Percentiles rank a stretch among this genome's conserved stretches.
Conservation (phyloP, 2,113 vertebrate species). For the Etheostoma cragini region DNA sequence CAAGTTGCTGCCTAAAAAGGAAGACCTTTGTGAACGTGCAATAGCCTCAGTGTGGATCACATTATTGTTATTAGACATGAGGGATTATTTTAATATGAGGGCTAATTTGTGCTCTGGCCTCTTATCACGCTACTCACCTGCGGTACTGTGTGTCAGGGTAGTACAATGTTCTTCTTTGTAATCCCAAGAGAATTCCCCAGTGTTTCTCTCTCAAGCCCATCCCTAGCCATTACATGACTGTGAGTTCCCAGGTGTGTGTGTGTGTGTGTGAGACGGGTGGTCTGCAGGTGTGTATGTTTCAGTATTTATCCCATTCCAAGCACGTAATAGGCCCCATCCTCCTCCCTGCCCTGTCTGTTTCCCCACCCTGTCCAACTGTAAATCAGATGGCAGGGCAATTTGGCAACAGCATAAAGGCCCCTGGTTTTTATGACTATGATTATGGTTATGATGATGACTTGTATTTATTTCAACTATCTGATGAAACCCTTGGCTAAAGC, state of each 20-base stretch:
- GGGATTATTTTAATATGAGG: slow-evolving; percentile 77
- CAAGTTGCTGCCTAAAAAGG: slow-evolving; percentile 42
- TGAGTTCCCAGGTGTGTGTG: slow-evolving; percentile 59
- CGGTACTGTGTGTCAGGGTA: slow-evolving; percentile 50
- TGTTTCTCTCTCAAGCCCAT: slow-evolving; percentile 51
- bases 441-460: slow-evolving; percentile 84
- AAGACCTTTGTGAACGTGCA: slow-evolving; percentile 49
- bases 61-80: slow-evolving; percentile 71
- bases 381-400: slow-evolving; percentile 82
- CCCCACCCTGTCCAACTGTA: slow-evolving; percentile 66
- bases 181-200: slow-evolving; percentile 73
- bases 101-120: slow-evolving; percentile 67
- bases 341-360: slow-evolving; percentile 49
- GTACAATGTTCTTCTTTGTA: slow-evolving; percentile 82
- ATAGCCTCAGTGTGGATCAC: slow-evolving; percentile 36
- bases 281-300: slow-evolving; percentile 74
- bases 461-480: slow-evolving; percentile 84
- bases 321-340: slow-evolving; percentile 55
- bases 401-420: slow-evolving; percentile 80
- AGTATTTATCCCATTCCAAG: slow-evolving; percentile 57
- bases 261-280: slow-evolving; percentile 45
- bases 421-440: slow-evolving; percentile 82
- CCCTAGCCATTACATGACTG: slow-evolving; percentile 60
- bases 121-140: slow-evolving; percentile 76
- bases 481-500: slow-evolving; percentile 78